Percentiles rank a stretch among this genome's conserved stretches.
phyloP scores from a whole-genome alignment of 2,113 vertebrate species.

The Centropus unirufus region DNA sequence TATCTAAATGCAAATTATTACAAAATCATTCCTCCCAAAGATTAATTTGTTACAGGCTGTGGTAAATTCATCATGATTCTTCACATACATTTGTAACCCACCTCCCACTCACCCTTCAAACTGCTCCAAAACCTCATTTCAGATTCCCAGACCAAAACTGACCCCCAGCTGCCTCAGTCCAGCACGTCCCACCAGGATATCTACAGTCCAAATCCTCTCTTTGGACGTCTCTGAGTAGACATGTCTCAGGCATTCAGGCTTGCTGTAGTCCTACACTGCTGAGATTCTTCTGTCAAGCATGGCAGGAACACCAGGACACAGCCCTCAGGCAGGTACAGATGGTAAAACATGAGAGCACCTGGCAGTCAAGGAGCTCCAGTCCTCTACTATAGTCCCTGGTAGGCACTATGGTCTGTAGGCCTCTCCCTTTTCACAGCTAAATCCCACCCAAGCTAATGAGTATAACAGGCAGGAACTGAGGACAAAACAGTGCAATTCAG shows the following conservation, averaged over 20 bases:
- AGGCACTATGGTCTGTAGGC: not conserved
- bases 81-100: not conserved
- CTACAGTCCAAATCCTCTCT: not conserved
- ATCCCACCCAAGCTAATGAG: not conserved
- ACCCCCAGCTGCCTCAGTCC: not conserved
- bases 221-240: not conserved
- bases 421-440: not conserved
- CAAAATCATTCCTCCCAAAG: conserved; percentile 41
- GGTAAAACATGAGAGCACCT: not conserved
- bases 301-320: not conserved
- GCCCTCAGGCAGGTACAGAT: not conserved
- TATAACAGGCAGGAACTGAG: not conserved
- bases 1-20: conserved; percentile 64
- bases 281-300: not conserved
- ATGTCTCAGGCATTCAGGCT: not conserved
- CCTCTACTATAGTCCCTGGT: not conserved
- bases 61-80: conserved; percentile 19
- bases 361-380: not conserved
- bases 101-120: not conserved
- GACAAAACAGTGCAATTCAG: not conserved
- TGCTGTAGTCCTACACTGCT: not conserved
- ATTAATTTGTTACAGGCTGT: conserved; percentile 31
- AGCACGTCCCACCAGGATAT: not conserved
- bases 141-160: not conserved
- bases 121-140: not conserved